A percentile compares a stretch with the other conserved stretches of the same genome.
These are phyloP conservation scores for Ceramica pisi DNA, from an alignment of 2,888 invertebrate genomes.

Conservation along the genomic window DNA sequence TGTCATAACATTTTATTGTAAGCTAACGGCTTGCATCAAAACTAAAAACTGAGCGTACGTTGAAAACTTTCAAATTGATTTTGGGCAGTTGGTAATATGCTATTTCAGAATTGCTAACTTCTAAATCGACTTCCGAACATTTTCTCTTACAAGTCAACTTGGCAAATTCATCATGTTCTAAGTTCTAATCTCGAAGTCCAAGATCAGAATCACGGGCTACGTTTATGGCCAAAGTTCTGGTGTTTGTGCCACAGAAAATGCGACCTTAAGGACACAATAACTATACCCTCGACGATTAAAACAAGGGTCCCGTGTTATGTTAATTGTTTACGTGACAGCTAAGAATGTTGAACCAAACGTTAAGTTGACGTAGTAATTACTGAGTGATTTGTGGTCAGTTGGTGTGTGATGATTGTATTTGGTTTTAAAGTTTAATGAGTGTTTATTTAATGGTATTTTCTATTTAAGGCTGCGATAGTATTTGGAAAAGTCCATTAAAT, in stretches of 20 bases:
- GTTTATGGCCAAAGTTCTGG: slow-evolving; percentile 81
- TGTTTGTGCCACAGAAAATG: slow-evolving; percentile 78
- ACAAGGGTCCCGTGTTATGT: slow-evolving; percentile 73
- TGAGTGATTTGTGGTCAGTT: slow-evolving; percentile 32
- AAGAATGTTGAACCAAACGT: slow-evolving; percentile 51
- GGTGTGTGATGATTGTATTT: neutral
- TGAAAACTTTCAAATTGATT: slow-evolving; percentile 38
- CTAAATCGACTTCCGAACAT: slow-evolving; percentile 31
- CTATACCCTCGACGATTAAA: slow-evolving; percentile 68
- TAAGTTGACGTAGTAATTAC: slow-evolving; percentile 56
- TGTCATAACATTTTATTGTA: neutral
- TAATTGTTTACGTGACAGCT: slow-evolving; percentile 81
- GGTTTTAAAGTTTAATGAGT: neutral
- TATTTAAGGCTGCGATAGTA: too few species aligned
- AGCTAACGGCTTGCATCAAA: slow-evolving; percentile 3
- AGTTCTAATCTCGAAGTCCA: slow-evolving; percentile 66
- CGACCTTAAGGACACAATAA: slow-evolving; percentile 75
- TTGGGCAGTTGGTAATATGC: slow-evolving; percentile 29
- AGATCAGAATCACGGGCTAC: slow-evolving; percentile 72
- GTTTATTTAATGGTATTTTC: too few species aligned
- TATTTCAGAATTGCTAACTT: slow-evolving; percentile 17
- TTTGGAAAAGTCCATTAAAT: too few species aligned
- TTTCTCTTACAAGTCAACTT: slow-evolving; percentile 47
- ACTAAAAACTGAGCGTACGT: slow-evolving; percentile 4
- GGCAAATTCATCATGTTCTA: slow-evolving; percentile 63